phyloP scores from a whole-genome alignment of 2,888 invertebrate genomes.

The Brachycybe producta region DNA sequence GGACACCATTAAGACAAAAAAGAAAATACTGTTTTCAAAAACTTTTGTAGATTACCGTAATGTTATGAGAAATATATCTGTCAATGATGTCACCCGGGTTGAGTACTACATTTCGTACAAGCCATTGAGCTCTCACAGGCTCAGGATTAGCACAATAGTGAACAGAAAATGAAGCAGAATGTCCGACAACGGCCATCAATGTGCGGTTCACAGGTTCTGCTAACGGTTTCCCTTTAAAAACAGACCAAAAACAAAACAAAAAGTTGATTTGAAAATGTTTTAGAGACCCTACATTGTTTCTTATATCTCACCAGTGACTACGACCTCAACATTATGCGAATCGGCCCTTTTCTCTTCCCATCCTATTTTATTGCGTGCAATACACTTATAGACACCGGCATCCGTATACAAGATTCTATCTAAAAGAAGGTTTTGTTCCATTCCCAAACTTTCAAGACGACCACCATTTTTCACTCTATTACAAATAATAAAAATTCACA shows the following conservation, averaged over 20 bases:
- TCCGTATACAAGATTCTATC: constrained; percentile 62
- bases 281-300: background rate
- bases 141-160: constrained; percentile 66
- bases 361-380: constrained; percentile 42
- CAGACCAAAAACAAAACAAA: constrained; percentile 16
- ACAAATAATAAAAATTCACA: background rate
- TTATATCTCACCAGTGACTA: constrained; percentile 34
- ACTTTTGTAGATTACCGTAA: too few species aligned
- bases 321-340: constrained; percentile 37
- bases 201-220: constrained; percentile 47
- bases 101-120: constrained; percentile 31
- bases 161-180: constrained; percentile 51
- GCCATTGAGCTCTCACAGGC: constrained; percentile 49
- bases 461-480: constrained; percentile 37
- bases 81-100: constrained; percentile 24
- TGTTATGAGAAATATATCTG: constrained; percentile 40
- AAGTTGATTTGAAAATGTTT: background rate
- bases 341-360: constrained; percentile 33
- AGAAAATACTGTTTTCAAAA: too few species aligned
- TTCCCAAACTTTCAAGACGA: constrained; percentile 41
- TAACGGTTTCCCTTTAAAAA: constrained; percentile 49
- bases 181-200: constrained; percentile 54
- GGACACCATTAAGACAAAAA: too few species aligned
- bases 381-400: constrained; percentile 61
- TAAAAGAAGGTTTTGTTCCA: constrained; percentile 48